Evolutionary conservation across 2,113 vertebrate genomes (phyloP), one percentile per base, ranked within the genome.

Genomic region (Perccottus glenii): DNA sequence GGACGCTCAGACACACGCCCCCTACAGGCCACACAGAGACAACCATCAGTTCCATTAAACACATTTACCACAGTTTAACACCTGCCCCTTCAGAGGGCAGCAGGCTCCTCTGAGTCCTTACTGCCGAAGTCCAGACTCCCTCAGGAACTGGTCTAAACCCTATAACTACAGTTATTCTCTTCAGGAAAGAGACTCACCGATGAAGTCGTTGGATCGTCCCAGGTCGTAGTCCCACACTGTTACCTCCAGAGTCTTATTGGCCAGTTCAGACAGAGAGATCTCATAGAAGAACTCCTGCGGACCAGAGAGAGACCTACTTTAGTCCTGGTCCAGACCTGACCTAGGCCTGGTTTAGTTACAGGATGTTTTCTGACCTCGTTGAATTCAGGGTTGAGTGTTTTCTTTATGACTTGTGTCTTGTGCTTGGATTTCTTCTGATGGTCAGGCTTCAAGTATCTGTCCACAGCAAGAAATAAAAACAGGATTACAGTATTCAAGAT

Each of bases 181-280:
- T 2, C 19, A 27, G 19, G 19, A 27, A 27, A 27, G 19, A 3
- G 15, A 48, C 92, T 94, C 78, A 96, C 95, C 95, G 7, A 96
- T 96, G 88, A 96, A 95, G 85, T 95, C 94, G 0, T 95, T 95
- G 79, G 93, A 95, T 78, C 94, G 93, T 12, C 94, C 95, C 42
- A 94, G 88, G 85, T 96, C 94, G 14, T 96, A 95, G 86, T 95
- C 94, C 95, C 95, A 96, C 49, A 95, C 95, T 0, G 94, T 95
- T 48, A 96, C 91, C 86, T 95, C 94, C 86, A 95, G 88, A 0
- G 92, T 93, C 87, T 94, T 95, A 60, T 86, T 90, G 57, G 90
- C 69, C 65, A 96, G 86, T 43, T 93, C 91, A 0, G 90, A 73
- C 57, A 92, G 92, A 6, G 92, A 90, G 51, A 95, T 94, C 81